phyloP scores from a whole-genome alignment of 2,797 vertebrate species.

The Alectoris magna region DNA sequence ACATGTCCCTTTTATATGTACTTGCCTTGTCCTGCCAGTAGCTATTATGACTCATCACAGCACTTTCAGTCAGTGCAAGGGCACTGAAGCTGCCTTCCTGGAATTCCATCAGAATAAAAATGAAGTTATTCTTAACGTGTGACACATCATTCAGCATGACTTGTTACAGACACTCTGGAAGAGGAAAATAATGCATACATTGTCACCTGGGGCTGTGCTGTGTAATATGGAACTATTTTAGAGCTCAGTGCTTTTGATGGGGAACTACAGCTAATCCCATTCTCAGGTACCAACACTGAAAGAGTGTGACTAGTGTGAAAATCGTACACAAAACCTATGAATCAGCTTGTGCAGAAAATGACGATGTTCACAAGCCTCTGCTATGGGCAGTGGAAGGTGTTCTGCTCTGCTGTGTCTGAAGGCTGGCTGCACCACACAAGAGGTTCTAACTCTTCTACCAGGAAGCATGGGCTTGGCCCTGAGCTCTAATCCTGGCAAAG shows the following conservation, averaged over 20 bases:
- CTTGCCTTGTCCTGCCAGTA: constrained; percentile 18
- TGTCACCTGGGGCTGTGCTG: constrained; percentile 15
- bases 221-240: constrained; percentile 51
- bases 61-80: constrained; percentile 44
- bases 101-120: constrained; percentile 69
- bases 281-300: background rate
- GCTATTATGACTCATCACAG: constrained; percentile 30
- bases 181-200: constrained; percentile 47
- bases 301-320: background rate
- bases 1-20: constrained; percentile 50
- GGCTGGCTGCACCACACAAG: background rate
- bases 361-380: background rate
- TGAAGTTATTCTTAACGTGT: constrained; percentile 56
- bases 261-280: background rate
- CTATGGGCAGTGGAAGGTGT: background rate
- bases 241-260: background rate
- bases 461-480: background rate
- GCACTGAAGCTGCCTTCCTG: constrained; percentile 53
- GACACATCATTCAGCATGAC: constrained; percentile 31
- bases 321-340: background rate
- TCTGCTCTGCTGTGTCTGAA: background rate
- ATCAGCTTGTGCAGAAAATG: background rate
- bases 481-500: background rate
- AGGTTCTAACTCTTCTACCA: accelerated
- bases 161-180: constrained; percentile 35